Conservation (phyloP, 2,113 vertebrate genomes). For the Gasterosteus nipponicus region DNA sequence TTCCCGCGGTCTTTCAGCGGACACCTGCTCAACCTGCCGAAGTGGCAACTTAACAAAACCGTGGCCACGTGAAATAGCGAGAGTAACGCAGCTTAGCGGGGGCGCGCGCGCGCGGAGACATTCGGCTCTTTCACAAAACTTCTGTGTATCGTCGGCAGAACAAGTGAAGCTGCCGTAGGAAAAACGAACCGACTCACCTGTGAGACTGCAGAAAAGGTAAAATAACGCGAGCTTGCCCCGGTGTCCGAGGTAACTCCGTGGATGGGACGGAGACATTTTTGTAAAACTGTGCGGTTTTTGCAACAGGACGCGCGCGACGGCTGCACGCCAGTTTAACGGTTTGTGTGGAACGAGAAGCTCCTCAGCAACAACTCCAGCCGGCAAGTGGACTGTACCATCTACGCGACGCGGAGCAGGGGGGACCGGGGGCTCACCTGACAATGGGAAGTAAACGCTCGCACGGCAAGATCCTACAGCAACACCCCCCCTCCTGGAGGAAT, state of each 20-base stretch:
- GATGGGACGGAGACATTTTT: conserved; percentile 63
- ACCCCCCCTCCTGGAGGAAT: conserved; percentile 55
- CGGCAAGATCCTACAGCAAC: conserved; percentile 11
- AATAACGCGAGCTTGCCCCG: conserved; percentile 45
- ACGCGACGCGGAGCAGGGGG: conserved; percentile 26
- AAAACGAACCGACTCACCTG: conserved; percentile 72
- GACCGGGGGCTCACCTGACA: conserved; percentile 61
- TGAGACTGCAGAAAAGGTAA: conserved; percentile 65
- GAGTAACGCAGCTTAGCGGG: background rate
- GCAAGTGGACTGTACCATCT: conserved; percentile 82
- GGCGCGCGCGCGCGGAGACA: conserved; percentile 14
- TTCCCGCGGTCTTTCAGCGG: conserved; percentile 29
- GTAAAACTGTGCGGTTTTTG: conserved; percentile 40
- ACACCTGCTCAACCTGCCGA: conserved; percentile 20
- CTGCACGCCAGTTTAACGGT: conserved; percentile 55
- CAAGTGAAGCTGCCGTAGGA: background rate
- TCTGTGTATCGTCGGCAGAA: conserved; percentile 39
- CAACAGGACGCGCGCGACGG: conserved; percentile 19
- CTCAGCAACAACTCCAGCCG: conserved; percentile 83
- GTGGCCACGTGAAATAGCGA: too few species aligned
- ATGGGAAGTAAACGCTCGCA: background rate
- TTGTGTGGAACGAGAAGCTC: conserved; percentile 73
- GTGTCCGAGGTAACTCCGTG: conserved; percentile 60
- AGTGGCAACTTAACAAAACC: conserved; percentile 2
- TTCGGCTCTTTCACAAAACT: conserved; percentile 52